A percentile compares a stretch with the other conserved stretches of the same genome.
These are phyloP conservation scores for Conus canariensis DNA, from an alignment of 2,888 invertebrate genomes.

Conservation along the genomic window DNA sequence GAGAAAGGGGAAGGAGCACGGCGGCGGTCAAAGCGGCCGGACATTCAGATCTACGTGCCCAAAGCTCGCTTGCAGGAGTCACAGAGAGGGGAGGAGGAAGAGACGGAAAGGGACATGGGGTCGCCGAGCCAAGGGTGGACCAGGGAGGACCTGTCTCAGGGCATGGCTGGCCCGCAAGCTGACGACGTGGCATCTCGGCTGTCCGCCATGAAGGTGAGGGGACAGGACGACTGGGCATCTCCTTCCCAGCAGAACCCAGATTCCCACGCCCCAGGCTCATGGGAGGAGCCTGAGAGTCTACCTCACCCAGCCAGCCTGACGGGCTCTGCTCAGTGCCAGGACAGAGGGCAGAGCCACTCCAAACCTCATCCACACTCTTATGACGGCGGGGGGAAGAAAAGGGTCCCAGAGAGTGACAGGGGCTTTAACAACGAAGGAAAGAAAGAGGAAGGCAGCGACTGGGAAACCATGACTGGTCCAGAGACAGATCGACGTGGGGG, in stretches of 20 bases:
- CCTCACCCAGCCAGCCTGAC: not conserved
- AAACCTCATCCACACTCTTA: too few relatives aligned
- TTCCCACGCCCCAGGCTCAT: not conserved
- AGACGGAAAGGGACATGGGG: constrained; percentile 32
- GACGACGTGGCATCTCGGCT: not conserved
- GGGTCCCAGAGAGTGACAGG: too few relatives aligned
- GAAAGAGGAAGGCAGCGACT: not conserved
- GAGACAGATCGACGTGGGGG: constrained; percentile 6
- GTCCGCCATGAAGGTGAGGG: not conserved
- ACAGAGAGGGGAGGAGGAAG: constrained; percentile 47
- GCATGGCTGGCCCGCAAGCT: not conserved
- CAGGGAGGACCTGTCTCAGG: constrained; percentile 27
- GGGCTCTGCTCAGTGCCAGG: not conserved
- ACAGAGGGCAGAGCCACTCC: not conserved
- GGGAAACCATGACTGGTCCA: not conserved
- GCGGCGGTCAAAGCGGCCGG: constrained; percentile 60
- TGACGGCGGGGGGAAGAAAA: not conserved
- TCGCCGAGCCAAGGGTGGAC: constrained; percentile 31
- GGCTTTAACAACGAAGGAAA: too few relatives aligned
- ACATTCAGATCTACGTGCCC: constrained; percentile 70
- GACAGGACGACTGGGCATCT: not conserved
- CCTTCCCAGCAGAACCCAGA: not conserved
- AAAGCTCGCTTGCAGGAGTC: constrained; percentile 56
- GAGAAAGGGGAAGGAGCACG: constrained; percentile 23
- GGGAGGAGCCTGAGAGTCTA: not conserved